A percentile compares a stretch with the other conserved stretches of the same genome.
Evolutionary conservation across 2,797 vertebrate species (phyloP).

Genomic region (Molossus molossus): DNA sequence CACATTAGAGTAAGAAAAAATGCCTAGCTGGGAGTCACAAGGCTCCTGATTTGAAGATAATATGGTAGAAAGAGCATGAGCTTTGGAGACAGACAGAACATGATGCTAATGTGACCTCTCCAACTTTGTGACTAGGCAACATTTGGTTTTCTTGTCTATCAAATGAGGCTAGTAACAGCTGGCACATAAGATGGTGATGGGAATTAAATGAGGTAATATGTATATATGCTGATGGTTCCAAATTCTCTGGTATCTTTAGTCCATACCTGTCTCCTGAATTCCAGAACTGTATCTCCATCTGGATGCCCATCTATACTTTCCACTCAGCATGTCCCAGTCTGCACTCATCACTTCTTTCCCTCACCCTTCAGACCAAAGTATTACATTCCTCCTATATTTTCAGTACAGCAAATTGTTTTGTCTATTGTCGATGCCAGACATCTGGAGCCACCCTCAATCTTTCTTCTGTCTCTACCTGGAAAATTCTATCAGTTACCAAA

Average conservation of each 20-base stretch:
- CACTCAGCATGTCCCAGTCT: neutral
- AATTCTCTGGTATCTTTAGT: neutral
- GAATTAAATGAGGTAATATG: neutral
- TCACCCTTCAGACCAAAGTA: neutral
- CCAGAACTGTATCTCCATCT: neutral
- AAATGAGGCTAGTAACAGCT: neutral
- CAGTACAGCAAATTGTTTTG: neutral
- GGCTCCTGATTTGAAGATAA: neutral
- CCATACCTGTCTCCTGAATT: neutral
- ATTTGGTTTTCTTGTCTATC: neutral
- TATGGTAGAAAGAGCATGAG: neutral
- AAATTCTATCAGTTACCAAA: neutral
- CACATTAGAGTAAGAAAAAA: slow-evolving; percentile 7
- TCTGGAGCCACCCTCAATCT: neutral
- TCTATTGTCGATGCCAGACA: neutral
- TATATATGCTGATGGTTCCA: neutral
- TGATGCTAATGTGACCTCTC: neutral
- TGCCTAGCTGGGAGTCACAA: neutral
- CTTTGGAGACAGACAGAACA: neutral
- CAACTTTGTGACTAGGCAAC: neutral
- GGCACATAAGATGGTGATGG: neutral
- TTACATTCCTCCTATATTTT: neutral
- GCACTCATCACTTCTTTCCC: neutral
- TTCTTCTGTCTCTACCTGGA: neutral
- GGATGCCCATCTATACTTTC: neutral